Conservation (phyloP, 2,797 vertebrate species). For the Labeo calbasu region DNA sequence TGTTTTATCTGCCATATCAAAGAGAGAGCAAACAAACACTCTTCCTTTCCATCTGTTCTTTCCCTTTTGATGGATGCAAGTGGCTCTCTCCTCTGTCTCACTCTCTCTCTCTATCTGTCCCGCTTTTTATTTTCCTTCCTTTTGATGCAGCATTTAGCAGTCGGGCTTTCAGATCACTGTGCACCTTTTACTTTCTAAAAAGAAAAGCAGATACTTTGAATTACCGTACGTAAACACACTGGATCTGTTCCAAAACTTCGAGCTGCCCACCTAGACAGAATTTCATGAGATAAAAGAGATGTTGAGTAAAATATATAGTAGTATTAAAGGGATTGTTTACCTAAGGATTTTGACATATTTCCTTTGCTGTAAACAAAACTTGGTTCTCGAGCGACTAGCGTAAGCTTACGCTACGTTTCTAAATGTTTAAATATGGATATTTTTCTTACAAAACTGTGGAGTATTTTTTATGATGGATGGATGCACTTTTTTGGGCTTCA, state of each 20-base stretch:
- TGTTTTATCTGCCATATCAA: conserved; percentile 56
- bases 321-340: too few species aligned
- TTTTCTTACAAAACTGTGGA: too few species aligned
- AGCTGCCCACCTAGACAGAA: conserved; percentile 1
- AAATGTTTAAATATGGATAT: too few species aligned
- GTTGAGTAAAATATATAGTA: not conserved
- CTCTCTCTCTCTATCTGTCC: not conserved
- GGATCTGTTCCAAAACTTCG: not conserved
- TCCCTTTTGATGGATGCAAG: conserved; percentile 35
- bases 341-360: too few species aligned
- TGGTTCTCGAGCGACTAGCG: too few species aligned
- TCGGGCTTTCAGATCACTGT: conserved; percentile 22
- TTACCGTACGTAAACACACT: not conserved
- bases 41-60: conserved; percentile 36
- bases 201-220: not conserved
- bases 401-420: too few species aligned
- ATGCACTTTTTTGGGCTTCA: too few species aligned
- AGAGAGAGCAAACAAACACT: conserved; percentile 45
- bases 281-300: not conserved
- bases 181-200: not conserved
- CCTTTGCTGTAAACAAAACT: too few species aligned
- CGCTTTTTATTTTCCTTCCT: not conserved
- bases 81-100: not conserved
- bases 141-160: conserved; percentile 37
- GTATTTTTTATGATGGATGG: too few species aligned